Base-by-base conservation (phyloP, 1,140 invertebrate genomes). In the Stegodyphus dumicola region DNA sequence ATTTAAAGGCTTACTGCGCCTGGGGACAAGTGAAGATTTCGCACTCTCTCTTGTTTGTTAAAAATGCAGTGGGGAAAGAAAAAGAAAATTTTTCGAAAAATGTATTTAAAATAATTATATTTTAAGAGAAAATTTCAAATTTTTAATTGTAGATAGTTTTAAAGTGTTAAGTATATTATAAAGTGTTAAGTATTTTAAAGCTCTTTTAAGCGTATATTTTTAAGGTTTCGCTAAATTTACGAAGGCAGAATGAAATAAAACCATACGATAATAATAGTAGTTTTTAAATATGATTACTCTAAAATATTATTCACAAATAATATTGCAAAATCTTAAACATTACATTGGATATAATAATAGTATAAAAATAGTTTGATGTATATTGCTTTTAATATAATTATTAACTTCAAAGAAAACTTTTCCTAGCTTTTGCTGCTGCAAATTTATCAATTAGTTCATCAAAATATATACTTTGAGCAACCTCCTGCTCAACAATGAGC, bases 321-420 rank as follows among this genome's bases (percentile, higher is more conserved):
- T 10, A 69, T 69, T 69, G 13, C 5, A 48, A 9, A 69, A 69
- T 4, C 17, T 69, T 69, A n/a, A 69, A 69, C 0, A 69, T 69
- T 69, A 69, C 17, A 6, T 69, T 69, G 17, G 7, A 69, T 69
- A 13, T 69, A 69, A 9, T 69, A 69, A 17, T 11, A 69, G 66
- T 18, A 69, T 18, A 18, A 11, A 48, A 18, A 15, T 4, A 5
- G 17, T n/a, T 15, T n/a, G 9, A 69, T 69, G 17, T 48, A 18
- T 69, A 15, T 17, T 9, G 56, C 9, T 60, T 60, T 60, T 10
- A 60, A 1, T 60, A 3, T n/a, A 10, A 15, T 86, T 33, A 67
- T 73, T 86, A 75, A 79, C 80, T 54, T 84, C 33, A 85, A 78
- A 85, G 54, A 77, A 54, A 48, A 53, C 77, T 85, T 65, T 78